phyloP scores from a whole-genome alignment of 2,888 invertebrate genomes.

The Amiota minor region DNA sequence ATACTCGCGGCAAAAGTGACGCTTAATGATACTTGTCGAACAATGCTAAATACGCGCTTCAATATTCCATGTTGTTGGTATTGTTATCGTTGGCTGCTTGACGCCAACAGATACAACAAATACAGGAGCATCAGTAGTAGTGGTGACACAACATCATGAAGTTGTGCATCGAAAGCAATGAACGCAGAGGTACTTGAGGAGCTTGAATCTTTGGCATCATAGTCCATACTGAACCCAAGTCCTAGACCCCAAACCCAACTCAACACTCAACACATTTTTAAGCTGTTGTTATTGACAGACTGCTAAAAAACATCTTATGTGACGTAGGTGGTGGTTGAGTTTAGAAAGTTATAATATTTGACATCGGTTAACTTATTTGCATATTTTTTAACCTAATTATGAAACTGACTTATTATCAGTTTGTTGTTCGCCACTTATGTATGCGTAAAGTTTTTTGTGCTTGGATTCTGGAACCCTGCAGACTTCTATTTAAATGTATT shows the following conservation, averaged over 20 bases:
- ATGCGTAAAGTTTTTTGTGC: too few species aligned
- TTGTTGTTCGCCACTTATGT: neutral
- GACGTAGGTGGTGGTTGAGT: neutral
- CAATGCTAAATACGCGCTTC: slow-evolving; percentile 27
- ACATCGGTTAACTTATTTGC: slow-evolving; percentile 12
- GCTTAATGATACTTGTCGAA: slow-evolving; percentile 30
- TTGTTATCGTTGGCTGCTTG: neutral
- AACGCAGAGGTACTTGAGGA: too few species aligned
- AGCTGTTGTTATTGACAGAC: neutral
- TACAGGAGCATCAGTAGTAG: neutral
- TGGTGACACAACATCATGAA: neutral
- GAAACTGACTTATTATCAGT: slow-evolving; percentile 2
- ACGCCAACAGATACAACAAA: neutral
- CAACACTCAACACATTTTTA: neutral
- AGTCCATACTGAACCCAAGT: slow-evolving; percentile 1
- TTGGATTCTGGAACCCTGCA: too few species aligned
- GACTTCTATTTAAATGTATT: too few species aligned
- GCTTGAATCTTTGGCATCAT: neutral
- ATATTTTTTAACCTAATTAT: slow-evolving; percentile 30
- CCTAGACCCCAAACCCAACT: neutral
- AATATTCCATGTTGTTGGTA: slow-evolving; percentile 14
- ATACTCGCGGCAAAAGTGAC: slow-evolving; percentile 26
- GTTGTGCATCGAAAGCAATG: too few species aligned
- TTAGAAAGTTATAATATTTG: neutral
- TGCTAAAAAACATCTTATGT: neutral